phyloP scores from a whole-genome alignment of 2,797 vertebrate species.

The Dipus sagitta region DNA sequence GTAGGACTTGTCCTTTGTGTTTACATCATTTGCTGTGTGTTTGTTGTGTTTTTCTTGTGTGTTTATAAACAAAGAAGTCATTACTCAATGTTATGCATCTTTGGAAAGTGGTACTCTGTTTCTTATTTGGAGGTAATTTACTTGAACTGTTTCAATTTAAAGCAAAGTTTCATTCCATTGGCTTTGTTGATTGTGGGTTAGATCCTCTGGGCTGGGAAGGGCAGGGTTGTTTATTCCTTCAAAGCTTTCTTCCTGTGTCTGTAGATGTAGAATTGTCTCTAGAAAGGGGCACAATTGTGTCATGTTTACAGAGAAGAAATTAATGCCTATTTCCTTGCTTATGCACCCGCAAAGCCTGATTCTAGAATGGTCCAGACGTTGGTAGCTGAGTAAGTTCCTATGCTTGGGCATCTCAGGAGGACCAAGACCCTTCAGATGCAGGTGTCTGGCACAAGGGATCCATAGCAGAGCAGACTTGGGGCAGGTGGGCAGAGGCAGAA shows the following conservation, averaged over 20 bases:
- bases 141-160: not conserved
- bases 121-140: not conserved
- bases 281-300: too few relatives aligned
- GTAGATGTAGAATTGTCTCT: not conserved
- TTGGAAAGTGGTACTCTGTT: not conserved
- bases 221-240: not conserved
- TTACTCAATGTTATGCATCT: not conserved
- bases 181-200: not conserved
- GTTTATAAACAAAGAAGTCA: not conserved
- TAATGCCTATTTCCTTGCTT: not conserved
- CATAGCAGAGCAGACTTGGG: not conserved
- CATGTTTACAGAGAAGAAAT: not conserved
- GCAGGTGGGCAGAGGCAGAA: not conserved
- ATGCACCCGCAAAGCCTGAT: not conserved
- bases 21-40: not conserved
- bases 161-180: not conserved
- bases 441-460: not conserved
- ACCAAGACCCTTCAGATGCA: not conserved
- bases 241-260: not conserved
- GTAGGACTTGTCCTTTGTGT: not conserved
- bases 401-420: rapidly evolving
- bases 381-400: not conserved
- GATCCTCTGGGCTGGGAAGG: rapidly evolving
- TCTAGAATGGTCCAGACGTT: not conserved
- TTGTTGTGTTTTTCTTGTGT: too few relatives aligned